Base-by-base conservation (phyloP, 2,113 vertebrate genomes). In the Dicentrarchus labrax region DNA sequence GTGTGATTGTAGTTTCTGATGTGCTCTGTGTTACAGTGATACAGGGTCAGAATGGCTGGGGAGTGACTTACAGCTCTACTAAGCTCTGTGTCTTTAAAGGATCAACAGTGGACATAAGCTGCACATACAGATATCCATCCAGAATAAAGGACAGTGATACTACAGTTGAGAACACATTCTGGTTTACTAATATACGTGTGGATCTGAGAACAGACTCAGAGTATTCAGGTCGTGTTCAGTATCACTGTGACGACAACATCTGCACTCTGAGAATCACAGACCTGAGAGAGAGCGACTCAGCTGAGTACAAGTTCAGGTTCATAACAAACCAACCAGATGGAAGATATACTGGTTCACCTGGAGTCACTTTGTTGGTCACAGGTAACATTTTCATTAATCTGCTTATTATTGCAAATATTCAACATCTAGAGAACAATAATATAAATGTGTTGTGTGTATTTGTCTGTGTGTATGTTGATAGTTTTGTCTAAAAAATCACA, bases 161-260 rank as follows among this genome's bases (percentile, higher is more conserved):
- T 4, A 12, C 0, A 15, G 65, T 54, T 3, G 16, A 83, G 11
- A 0, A 21, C 8, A 51, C 7, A 65, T 69, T 69, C 4, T 81
- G 78, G 80, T 64, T 74, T 8, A 41, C 48, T 50, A 50, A 50
- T 6, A 1, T 6, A 21, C 21, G n/a, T 21, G 51, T 59, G 4
- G 72, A 76, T 45, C 38, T 76, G 66, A 80, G 6, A 51, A 22
- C 60, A 16, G 53, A 56, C 8, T 7, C 69, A 6, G 2, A 53
- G 1, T 60, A 73, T 1, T 0, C 53, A 53, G 75, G 68, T 36
- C 75, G 68, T 10, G 68, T 83, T 5, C 2, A 78, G 51, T 19
- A 51, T 17, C 4, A 0, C 0, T 56, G 16, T 74, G 0, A 2
- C 4, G 0, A 6, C 0, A 69, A 38, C 0, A 0, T 0, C 4